Evolutionary conservation across 2,113 vertebrate species (phyloP), one percentile per base, ranked within the genome.

Genomic region (Myotis yumanensis): DNA sequence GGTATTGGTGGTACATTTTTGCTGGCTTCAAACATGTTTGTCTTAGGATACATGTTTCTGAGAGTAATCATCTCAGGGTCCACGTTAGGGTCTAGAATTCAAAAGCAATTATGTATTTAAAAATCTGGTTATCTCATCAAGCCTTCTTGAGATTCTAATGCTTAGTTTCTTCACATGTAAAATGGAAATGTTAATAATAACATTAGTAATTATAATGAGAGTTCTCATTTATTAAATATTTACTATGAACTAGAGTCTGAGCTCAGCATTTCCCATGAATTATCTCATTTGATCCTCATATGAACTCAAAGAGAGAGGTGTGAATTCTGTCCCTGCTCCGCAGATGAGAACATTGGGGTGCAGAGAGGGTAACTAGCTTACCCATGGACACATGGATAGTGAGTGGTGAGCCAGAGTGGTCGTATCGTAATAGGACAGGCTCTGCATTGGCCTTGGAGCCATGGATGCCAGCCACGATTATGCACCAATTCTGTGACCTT

Each of bases 41-140:
- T 37, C 79, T 46, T 73, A 51, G 59, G 51, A 57, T 75, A 11
- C 12, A 3, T 76, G 52, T n/a, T 88, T 7, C 46, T 79, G 30
- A 94, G 25, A 73, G 14, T 30, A 12, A 46, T 32, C 18, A 71
- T 43, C 46, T 71, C 35, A 76, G 64, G 3, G 4, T 62, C 25
- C n/a, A 43, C 14, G 28, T 72, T 52, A 89, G 86, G 5, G 11
- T 83, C 86, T 52, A 69, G 43, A 71, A 64, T 85, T 77, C 46
- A 82, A 93, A 95, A 88, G 32, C 22, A 90, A 40, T 83, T 76
- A 62, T 4, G 1, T 62, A 54, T 32, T 94, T 94, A 16, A 89
- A 77, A 94, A 59, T 46, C 20, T 37, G 69, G 11, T 79, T 84
- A 2, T 89, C 32, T 91, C 46, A 5, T 68, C 23, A 35, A 87